phyloP scores from a whole-genome alignment of 2,888 invertebrate species.

The Mythimna pallens region DNA sequence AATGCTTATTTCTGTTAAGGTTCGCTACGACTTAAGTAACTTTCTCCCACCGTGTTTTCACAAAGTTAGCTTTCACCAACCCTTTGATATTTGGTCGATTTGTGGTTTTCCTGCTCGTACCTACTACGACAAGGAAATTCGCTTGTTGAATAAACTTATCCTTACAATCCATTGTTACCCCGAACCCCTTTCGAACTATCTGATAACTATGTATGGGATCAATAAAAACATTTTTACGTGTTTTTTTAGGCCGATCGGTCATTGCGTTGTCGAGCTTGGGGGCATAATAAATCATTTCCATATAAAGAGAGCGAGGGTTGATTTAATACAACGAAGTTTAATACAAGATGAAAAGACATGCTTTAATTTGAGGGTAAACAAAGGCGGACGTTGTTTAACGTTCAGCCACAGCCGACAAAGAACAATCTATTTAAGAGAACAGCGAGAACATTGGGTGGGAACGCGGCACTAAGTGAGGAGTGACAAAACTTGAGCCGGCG shows the following conservation, averaged over 20 bases:
- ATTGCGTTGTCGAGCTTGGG: constrained; percentile 29
- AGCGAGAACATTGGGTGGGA: constrained; percentile 74
- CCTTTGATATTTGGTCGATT: constrained; percentile 79
- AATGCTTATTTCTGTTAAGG: constrained; percentile 82
- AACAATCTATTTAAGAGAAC: constrained; percentile 87
- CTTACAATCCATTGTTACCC: constrained; percentile 63
- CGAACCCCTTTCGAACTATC: constrained; percentile 59
- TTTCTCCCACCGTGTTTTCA: constrained; percentile 75
- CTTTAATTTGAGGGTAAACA: constrained; percentile 81
- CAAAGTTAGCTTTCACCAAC: constrained; percentile 74
- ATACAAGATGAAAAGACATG: constrained; percentile 73
- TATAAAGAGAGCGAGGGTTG: constrained; percentile 14
- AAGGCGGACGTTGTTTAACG: constrained; percentile 75
- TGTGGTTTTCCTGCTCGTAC: constrained; percentile 73
- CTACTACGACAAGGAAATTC: constrained; percentile 62
- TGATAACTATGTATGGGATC: constrained; percentile 63
- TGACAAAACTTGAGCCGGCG: constrained; percentile 89
- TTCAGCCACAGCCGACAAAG: constrained; percentile 77
- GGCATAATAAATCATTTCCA: constrained; percentile 40
- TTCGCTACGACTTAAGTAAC: constrained; percentile 74
- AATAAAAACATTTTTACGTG: constrained; percentile 56
- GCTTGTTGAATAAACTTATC: constrained; percentile 68
- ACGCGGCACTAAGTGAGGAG: constrained; percentile 85
- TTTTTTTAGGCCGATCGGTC: constrained; percentile 41
- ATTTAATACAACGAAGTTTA: constrained; percentile 56